Evolutionary conservation across 2,113 vertebrate species (phyloP).

Genomic region (Gambusia holbrooki): DNA sequence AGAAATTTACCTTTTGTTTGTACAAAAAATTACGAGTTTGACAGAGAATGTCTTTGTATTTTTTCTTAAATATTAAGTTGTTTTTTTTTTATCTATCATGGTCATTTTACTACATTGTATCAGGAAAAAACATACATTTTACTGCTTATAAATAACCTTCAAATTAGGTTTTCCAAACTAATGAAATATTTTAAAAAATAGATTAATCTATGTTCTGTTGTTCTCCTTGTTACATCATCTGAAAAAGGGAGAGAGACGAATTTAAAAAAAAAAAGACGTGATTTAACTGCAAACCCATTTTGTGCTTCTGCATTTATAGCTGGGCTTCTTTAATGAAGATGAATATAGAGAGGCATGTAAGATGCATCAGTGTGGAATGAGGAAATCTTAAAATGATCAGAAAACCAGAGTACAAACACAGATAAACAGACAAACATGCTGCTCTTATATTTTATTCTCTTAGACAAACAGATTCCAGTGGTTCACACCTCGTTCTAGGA

Average conservation of each 20-base stretch:
- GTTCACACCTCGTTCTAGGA: slow-evolving; percentile 6
- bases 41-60: too few species aligned
- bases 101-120: too few species aligned
- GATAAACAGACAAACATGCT: background rate
- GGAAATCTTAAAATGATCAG: background rate
- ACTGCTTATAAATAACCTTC: too few species aligned
- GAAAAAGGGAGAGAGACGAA: background rate
- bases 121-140: too few species aligned
- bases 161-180: too few species aligned
- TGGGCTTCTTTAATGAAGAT: slow-evolving; percentile 26
- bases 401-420: background rate
- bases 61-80: too few species aligned
- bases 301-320: slow-evolving; percentile 27
- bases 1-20: too few species aligned
- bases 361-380: slow-evolving; percentile 14
- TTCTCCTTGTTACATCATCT: too few species aligned
- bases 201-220: too few species aligned
- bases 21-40: too few species aligned
- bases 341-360: slow-evolving; percentile 28
- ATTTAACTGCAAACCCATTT: slow-evolving; percentile 33
- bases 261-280: background rate
- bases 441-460: background rate
- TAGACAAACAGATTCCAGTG: background rate
- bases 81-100: too few species aligned
- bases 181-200: too few species aligned